Evolutionary conservation across 1,140 invertebrate species (phyloP).

Genomic region (Tetramorium simillimum): DNA sequence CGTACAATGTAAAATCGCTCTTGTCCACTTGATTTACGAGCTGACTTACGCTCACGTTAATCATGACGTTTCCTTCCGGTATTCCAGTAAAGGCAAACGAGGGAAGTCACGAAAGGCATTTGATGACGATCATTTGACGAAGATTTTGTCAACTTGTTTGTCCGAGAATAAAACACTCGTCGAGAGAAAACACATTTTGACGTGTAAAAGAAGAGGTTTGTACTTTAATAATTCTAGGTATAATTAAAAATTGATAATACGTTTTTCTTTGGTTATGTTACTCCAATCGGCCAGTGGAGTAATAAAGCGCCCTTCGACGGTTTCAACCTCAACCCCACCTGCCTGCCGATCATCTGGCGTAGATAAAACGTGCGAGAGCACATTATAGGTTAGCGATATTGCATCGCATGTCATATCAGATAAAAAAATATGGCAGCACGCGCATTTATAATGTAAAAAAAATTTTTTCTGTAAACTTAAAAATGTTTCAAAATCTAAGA

Average conservation of each 20-base stretch:
- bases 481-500: background rate
- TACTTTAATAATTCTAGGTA: background rate
- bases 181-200: background rate
- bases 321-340: no score
- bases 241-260: slow-evolving; percentile 13
- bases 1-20: slow-evolving; percentile 51
- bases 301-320: no score
- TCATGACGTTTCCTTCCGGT: slow-evolving; percentile 44
- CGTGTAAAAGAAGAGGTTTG: background rate
- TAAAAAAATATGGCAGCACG: background rate
- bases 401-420: background rate
- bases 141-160: background rate
- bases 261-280: no score
- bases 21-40: slow-evolving; percentile 64
- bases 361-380: background rate
- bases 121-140: background rate
- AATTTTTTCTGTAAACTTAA: background rate
- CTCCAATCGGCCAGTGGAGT: no score
- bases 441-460: background rate
- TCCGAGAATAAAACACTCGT: background rate
- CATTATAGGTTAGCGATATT: background rate
- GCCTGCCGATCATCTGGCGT: no score
- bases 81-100: background rate
- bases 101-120: background rate
- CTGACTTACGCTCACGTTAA: slow-evolving; percentile 46